phyloP scores from a whole-genome alignment of 2,797 vertebrate genomes.

The Megalops cyprinoides region DNA sequence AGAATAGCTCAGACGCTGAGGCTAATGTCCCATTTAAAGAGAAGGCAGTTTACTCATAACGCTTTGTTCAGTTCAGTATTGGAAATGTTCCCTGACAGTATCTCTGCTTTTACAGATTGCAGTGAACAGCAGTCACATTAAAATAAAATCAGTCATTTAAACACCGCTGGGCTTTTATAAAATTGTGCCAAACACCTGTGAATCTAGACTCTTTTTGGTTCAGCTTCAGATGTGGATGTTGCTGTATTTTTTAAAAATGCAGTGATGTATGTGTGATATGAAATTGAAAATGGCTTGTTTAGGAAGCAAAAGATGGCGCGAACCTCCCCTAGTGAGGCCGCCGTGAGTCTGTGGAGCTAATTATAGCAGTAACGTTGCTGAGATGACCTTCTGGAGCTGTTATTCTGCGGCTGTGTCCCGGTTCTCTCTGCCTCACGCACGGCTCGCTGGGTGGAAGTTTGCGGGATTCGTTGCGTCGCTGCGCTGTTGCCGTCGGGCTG shows the following conservation, averaged over 20 bases:
- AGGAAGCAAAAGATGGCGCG: background rate
- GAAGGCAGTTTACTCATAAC: background rate
- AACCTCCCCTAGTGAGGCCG: background rate
- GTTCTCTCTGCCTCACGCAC: background rate
- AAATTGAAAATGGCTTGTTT: slow-evolving; percentile 4
- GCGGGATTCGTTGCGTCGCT: background rate
- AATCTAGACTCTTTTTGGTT: background rate
- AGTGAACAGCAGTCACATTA: background rate
- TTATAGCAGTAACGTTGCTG: background rate
- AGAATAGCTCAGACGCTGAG: background rate
- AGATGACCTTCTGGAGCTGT: background rate
- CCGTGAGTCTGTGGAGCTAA: background rate
- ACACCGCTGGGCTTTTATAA: background rate
- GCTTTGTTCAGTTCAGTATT: background rate
- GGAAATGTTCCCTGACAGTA: background rate
- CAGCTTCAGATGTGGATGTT: too few species aligned
- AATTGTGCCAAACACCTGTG: background rate
- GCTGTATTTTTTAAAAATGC: background rate
- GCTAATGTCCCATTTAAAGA: background rate
- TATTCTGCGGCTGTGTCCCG: background rate
- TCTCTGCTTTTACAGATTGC: background rate
- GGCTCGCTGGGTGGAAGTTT: background rate
- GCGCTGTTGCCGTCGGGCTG: background rate
- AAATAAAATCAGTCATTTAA: background rate
- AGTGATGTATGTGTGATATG: background rate